Base-by-base conservation (phyloP, 2,888 invertebrate species). In the Metacarcinus magister region DNA sequence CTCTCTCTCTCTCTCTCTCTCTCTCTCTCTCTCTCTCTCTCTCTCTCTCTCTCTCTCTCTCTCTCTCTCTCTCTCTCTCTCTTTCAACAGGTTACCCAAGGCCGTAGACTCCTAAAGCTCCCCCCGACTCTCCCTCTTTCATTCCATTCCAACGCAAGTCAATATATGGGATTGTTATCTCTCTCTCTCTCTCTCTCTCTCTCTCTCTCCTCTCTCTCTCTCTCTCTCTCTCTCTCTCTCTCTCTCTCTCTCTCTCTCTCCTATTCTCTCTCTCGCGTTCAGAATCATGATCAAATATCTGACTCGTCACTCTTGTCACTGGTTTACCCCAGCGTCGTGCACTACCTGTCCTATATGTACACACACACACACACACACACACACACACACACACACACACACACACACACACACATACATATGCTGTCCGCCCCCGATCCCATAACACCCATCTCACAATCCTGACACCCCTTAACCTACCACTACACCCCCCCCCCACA, bases 11-110 rank as follows among this genome's bases (percentile, higher is more conserved):
- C 67, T 67, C 67, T 5, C 19, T 67, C 67, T 67, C 19, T 67
- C 67, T 16, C 67, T 67, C 67, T 67, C 19, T 67, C 67, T 67
- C 67, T 67, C 67, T 67, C 67, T 67, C 67, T 67, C 67, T 67
- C 67, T 67, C 67, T 67, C 67, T 67, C 75, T 75, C 75, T 75
- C 75, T 75, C 75, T 75, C 75, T 75, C 75, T 75, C 75, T 75
- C 75, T 75, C 75, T 75, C 75, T 75, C 75, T 75, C 75, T 75
- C 75, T 75, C 75, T 75, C 75, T 75, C 75, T 75, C 75, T 75
- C 75, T 75, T 28, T 75, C 75, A 28, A 67, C 67, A 67, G 19
- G 67, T 67, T 19, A 3, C 23, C 67, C 67, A 7, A 67, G 13
- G 48, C 48, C 7, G 5, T 5, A 48, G 48, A 48, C 48, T 10